These are phyloP conservation scores for Hybognathus amarus DNA, from an alignment of 2,797 vertebrate species.

Conservation along the genomic window DNA sequence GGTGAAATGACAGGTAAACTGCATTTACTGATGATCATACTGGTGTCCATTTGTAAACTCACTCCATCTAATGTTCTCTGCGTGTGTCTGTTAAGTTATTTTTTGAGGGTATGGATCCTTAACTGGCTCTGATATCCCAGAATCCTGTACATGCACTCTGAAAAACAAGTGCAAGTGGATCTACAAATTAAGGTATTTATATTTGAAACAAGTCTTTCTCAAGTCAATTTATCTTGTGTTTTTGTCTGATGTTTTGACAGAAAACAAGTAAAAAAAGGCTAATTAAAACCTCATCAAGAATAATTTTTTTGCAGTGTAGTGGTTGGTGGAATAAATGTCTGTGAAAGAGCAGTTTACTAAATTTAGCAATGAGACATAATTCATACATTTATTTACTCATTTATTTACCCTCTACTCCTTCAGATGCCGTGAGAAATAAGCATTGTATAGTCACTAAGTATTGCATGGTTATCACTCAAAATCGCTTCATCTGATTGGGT, in stretches of 20 bases:
- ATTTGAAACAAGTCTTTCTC: background rate
- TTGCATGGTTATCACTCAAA: background rate
- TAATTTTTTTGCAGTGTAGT: background rate
- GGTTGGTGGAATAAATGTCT: slow-evolving; percentile 6
- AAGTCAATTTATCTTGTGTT: background rate
- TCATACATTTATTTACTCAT: background rate
- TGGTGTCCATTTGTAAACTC: slow-evolving; percentile 40
- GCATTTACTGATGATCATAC: slow-evolving; percentile 47
- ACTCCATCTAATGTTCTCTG: background rate
- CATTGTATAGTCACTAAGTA: background rate
- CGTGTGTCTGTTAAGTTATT: background rate
- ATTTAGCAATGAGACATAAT: background rate
- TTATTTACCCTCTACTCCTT: background rate
- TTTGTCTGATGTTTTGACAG: background rate
- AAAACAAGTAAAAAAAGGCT: background rate
- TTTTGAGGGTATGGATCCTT: background rate
- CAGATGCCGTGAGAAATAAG: background rate
- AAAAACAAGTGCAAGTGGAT: background rate
- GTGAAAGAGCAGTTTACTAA: background rate
- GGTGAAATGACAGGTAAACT: slow-evolving; percentile 55
- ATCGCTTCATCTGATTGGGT: background rate
- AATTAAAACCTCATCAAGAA: slow-evolving; percentile 19
- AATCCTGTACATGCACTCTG: background rate
- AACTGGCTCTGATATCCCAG: background rate
- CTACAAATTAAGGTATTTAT: background rate